phyloP scores from a whole-genome alignment of 2,113 vertebrate species.

The Suricata suricatta region DNA sequence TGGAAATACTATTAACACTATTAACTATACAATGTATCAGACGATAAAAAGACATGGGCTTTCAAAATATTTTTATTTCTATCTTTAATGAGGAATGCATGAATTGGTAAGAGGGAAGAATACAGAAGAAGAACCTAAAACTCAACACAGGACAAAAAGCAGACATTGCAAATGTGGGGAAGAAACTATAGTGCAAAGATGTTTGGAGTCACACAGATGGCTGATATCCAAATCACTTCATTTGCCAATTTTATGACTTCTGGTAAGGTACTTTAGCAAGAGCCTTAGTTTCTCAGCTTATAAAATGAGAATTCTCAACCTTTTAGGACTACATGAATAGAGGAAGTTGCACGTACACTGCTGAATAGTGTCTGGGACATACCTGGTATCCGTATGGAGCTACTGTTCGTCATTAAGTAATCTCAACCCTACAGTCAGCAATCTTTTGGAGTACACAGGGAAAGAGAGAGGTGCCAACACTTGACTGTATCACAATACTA shows the following conservation, averaged over 20 bases:
- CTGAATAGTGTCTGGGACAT: neutral
- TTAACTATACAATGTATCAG: neutral
- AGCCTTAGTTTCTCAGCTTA: neutral
- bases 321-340: neutral
- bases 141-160: neutral
- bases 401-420: neutral
- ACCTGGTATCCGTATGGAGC: neutral
- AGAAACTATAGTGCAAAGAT: neutral
- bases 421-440: neutral
- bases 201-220: neutral
- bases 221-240: neutral
- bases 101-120: neutral
- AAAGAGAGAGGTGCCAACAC: neutral
- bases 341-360: neutral
- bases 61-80: neutral
- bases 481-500: neutral
- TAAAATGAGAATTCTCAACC: neutral
- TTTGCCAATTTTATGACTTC: neutral
- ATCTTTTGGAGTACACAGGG: neutral
- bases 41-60: neutral
- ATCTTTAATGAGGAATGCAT: neutral
- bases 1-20: neutral
- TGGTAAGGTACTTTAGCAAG: neutral
- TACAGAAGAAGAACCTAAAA: neutral
- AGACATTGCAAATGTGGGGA: neutral